These are phyloP conservation scores for Microctenopoma stevenorrisi DNA, from an alignment of 2,797 vertebrate genomes.

Conservation along the genomic window DNA sequence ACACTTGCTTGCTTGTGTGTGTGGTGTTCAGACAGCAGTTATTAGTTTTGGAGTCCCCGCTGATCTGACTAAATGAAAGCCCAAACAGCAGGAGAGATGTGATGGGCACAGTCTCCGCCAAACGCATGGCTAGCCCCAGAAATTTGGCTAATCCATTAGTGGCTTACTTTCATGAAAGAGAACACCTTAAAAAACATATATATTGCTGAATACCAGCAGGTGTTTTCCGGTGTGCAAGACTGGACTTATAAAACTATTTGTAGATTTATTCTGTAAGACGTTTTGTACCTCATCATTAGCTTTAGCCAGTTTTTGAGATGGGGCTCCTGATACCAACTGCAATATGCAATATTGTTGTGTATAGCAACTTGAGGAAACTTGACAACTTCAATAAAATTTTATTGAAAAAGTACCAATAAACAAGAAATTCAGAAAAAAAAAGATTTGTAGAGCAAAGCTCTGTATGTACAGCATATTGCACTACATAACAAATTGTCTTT, in stretches of 20 bases:
- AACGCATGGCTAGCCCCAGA: slow-evolving; percentile 62
- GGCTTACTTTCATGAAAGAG: slow-evolving; percentile 49
- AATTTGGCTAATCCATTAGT: slow-evolving; percentile 56
- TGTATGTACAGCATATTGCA: slow-evolving; percentile 90
- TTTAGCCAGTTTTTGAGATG: background rate
- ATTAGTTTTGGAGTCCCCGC: slow-evolving; percentile 69
- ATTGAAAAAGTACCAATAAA: slow-evolving; percentile 89
- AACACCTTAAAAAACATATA: slow-evolving; percentile 34
- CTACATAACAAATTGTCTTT: slow-evolving; percentile 87
- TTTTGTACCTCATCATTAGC: background rate
- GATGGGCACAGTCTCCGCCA: slow-evolving; percentile 66
- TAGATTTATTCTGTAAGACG: background rate
- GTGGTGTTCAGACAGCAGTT: slow-evolving; percentile 52
- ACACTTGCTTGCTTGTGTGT: slow-evolving; percentile 33
- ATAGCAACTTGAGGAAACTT: slow-evolving; percentile 26
- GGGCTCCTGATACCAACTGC: background rate
- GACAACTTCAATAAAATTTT: slow-evolving; percentile 84
- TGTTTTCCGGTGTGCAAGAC: background rate
- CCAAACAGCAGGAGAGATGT: slow-evolving; percentile 70
- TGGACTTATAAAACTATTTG: background rate
- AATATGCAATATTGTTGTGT: background rate
- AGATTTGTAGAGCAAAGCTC: slow-evolving; percentile 88
- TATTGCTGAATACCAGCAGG: slow-evolving; percentile 7
- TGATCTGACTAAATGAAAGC: slow-evolving; percentile 75
- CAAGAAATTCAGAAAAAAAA: slow-evolving; percentile 81